Conservation (phyloP, 2,888 invertebrate species). For the Athalia cordata region DNA sequence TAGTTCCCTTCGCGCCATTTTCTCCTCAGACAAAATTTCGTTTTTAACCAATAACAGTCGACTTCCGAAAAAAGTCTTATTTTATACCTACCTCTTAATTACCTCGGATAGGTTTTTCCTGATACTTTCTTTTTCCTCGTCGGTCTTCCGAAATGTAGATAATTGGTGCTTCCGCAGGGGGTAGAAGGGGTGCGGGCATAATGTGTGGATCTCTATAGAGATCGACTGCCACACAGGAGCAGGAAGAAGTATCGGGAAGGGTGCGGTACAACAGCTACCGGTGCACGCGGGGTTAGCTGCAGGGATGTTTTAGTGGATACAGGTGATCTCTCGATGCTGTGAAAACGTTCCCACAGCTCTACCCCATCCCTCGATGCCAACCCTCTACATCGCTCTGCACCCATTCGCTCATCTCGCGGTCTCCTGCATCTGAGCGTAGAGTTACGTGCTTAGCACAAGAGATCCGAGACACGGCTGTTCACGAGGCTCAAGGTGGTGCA, state of each 20-base stretch:
- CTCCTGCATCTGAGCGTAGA: slow-evolving; percentile 43
- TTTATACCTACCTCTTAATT: neutral
- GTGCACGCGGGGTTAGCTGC: slow-evolving; percentile 12
- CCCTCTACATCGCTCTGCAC: slow-evolving; percentile 9
- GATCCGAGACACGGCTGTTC: slow-evolving; percentile 1
- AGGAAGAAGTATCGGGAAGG: neutral
- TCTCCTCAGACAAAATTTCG: too few relatives aligned
- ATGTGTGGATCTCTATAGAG: too few relatives aligned
- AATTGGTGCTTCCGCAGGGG: slow-evolving; percentile 24
- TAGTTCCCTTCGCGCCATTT: too few relatives aligned
- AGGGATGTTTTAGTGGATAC: slow-evolving; percentile 59
- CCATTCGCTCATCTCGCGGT: slow-evolving; percentile 41
- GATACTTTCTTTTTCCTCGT: neutral
- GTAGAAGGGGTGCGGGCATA: neutral
- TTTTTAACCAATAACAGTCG: neutral
- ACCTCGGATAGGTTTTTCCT: neutral
- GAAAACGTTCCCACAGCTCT: slow-evolving; percentile 71
- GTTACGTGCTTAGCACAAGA: slow-evolving; percentile 33
- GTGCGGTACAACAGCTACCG: too few relatives aligned
- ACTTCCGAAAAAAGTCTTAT: neutral
- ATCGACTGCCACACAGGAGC: neutral
- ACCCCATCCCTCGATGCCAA: slow-evolving; percentile 49
- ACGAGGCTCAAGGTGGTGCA: slow-evolving; percentile 30
- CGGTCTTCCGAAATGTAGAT: neutral
- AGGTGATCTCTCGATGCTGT: slow-evolving; percentile 68